Conservation (phyloP, 2,113 vertebrate genomes). For the Gila orcuttii region DNA sequence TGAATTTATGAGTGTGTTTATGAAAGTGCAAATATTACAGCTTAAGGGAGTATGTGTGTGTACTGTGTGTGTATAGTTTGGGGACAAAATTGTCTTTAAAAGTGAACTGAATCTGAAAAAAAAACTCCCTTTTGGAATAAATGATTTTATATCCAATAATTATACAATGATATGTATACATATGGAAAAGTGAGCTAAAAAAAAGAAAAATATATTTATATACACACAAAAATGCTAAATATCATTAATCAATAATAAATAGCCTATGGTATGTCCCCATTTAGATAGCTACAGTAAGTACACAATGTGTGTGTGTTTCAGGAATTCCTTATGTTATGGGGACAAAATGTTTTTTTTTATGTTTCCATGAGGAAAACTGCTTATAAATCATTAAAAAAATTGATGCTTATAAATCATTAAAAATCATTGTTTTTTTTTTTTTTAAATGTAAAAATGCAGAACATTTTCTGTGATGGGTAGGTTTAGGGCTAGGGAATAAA, state of each 20-base stretch:
- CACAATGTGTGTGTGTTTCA: neutral
- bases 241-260: neutral
- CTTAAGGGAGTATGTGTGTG: neutral
- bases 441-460: too few species aligned
- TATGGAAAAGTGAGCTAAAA: neutral
- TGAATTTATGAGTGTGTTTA: slow-evolving; percentile 34
- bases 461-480: too few species aligned
- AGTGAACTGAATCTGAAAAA: neutral
- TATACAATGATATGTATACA: neutral
- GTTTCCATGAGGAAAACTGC: too few species aligned
- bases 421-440: too few species aligned
- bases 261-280: neutral
- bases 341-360: too few species aligned
- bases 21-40: slow-evolving; percentile 1
- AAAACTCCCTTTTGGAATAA: neutral
- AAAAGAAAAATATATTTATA: neutral
- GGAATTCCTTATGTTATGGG: too few species aligned
- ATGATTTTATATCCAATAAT: too few species aligned
- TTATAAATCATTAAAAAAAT: too few species aligned
- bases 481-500: too few species aligned
- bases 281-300: neutral
- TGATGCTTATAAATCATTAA: too few species aligned
- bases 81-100: neutral
- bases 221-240: neutral
- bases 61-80: neutral